phyloP scores from a whole-genome alignment of 2,888 invertebrate genomes.

The Scaptomyza reducta region DNA sequence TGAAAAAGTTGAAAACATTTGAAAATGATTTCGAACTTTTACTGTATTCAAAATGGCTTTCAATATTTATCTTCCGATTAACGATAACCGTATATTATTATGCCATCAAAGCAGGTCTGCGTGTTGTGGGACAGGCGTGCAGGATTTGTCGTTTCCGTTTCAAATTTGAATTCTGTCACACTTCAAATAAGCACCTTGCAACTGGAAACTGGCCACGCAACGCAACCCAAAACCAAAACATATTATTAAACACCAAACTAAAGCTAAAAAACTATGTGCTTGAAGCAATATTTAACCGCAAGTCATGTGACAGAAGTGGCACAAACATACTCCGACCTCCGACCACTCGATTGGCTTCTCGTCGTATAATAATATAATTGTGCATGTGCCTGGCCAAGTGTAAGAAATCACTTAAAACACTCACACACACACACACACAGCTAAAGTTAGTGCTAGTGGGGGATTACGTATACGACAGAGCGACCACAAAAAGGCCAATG shows the following conservation, averaged over 20 bases:
- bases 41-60: neutral
- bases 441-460: conserved; percentile 23
- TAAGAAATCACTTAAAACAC: conserved; percentile 74
- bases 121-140: conserved; percentile 70
- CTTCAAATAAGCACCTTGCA: conserved; percentile 68
- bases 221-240: conserved; percentile 37
- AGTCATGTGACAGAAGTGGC: conserved; percentile 74
- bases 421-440: conserved; percentile 20
- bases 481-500: conserved; percentile 68
- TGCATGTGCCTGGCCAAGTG: conserved; percentile 62
- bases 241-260: conserved; percentile 56
- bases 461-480: conserved; percentile 37
- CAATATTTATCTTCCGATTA: conserved; percentile 4
- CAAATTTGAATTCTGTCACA: conserved; percentile 76
- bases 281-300: conserved; percentile 56
- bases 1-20: neutral
- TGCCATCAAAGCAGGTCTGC: conserved; percentile 31
- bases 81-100: conserved; percentile 42
- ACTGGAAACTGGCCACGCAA: conserved; percentile 63
- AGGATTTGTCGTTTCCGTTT: conserved; percentile 69
- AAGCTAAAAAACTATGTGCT: conserved; percentile 18
- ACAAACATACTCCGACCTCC: conserved; percentile 40
- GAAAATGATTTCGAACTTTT: neutral
- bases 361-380: conserved; percentile 54
- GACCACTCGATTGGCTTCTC: conserved; percentile 19